A percentile compares a stretch with the other conserved stretches of the same genome.
These are phyloP conservation scores for Antheraea yamamai DNA, from an alignment of 2,888 invertebrate species.

Conservation along the genomic window DNA sequence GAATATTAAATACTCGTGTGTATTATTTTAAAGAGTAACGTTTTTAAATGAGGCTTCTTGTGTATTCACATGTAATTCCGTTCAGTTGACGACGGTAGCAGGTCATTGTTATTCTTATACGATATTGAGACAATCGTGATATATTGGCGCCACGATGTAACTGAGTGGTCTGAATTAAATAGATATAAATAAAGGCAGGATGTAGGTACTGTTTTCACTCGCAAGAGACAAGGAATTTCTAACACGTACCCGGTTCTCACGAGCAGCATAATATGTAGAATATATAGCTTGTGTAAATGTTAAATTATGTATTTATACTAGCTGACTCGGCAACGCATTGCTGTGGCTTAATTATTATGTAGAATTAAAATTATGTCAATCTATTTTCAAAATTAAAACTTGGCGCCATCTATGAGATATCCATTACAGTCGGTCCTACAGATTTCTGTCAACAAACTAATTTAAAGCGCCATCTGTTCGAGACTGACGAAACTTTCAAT, in stretches of 20 bases:
- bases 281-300: constrained; percentile 41
- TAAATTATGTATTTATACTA: not conserved
- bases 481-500: too few relatives aligned
- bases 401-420: too few relatives aligned
- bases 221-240: constrained; percentile 54
- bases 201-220: constrained; percentile 43
- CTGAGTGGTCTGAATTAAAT: constrained; percentile 21
- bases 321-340: too few relatives aligned
- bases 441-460: too few relatives aligned
- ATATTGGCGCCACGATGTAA: constrained; percentile 8
- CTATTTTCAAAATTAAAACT: too few relatives aligned
- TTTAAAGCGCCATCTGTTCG: too few relatives aligned
- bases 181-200: constrained; percentile 28
- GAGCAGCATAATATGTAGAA: constrained; percentile 36
- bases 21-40: not conserved
- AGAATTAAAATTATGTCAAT: too few relatives aligned
- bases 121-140: constrained; percentile 6
- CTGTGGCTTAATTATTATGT: too few relatives aligned
- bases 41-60: not conserved
- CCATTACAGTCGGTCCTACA: too few relatives aligned
- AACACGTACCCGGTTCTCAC: constrained; percentile 76
- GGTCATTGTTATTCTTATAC: constrained; percentile 9
- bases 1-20: not conserved
- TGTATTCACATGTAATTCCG: constrained; percentile 2
- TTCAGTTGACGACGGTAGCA: not conserved